Base-by-base conservation (phyloP, 2,797 vertebrate species). In the Crypturellus tataupa region DNA sequence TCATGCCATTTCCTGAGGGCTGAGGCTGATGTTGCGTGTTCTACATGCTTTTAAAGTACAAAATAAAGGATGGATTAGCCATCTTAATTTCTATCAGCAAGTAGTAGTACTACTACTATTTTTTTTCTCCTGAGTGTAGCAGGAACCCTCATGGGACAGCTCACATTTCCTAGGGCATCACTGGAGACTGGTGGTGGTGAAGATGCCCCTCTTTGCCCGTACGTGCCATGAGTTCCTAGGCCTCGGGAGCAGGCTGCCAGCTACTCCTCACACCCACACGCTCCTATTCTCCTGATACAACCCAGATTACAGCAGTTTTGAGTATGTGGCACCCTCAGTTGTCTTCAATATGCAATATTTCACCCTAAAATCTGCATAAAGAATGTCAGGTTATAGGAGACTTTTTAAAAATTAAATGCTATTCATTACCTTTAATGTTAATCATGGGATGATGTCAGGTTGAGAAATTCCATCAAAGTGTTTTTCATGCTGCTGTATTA, bases 141-240 rank as follows among this genome's bases (percentile, higher is more conserved):
- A 31, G 21, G 40, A 76, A 71, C 21, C 29, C 3, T 23, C 42
- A 8, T 18, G 14, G 18, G n/a, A 40, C 15, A 64, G 24, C 14
- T n/a, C 7, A 11, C 1, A 8, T 18, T 68, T 20, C 9, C 3
- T 25, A 49, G 44, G 2, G 6, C 42, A 55, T 11, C 33, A 25
- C 1, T 33, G n/a, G 35, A 71, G 11, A 13, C n/a, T 40, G 10
- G 21, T 2, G 12, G 6, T 16, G 44, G 10, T 18, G 44, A 75
- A 29, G 42, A 15, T 9, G 78, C 19, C 37, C 6, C n/a, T 35
- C 8, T 6, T 4, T 35, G 25, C 2, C 1, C 13, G 39, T 12
- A n/a, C 27, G 11, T 6, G 2, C 42, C 4, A 1, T 15, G 10
- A 16, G 27, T 15, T 6, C 12, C 55, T n/a, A 29, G 29, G 12